Evolutionary conservation across 1,140 invertebrate species (phyloP).

Genomic region (Xylocopa sonorina): DNA sequence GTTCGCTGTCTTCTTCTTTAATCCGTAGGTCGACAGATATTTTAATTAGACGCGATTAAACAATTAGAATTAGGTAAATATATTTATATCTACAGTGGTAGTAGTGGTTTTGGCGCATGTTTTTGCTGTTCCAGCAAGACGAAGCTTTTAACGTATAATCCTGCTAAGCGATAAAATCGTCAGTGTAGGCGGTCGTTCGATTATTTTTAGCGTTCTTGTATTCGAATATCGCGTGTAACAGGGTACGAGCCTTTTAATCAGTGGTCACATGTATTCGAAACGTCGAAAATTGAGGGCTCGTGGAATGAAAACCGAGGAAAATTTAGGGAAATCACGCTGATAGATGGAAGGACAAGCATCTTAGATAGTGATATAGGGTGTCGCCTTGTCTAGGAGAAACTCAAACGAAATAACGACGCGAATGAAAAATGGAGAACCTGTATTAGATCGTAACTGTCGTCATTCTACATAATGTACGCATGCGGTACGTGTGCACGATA

Average conservation of each 20-base stretch:
- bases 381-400: not conserved
- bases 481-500: too few relatives aligned
- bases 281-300: not conserved
- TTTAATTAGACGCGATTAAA: not conserved
- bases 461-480: not conserved
- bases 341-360: not conserved
- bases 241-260: constrained; percentile 2
- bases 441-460: constrained; percentile 35
- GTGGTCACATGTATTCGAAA: not conserved
- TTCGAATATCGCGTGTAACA: constrained; percentile 18
- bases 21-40: not conserved
- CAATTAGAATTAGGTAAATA: not conserved
- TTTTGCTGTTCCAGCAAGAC: not conserved
- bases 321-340: too few relatives aligned
- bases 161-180: constrained; percentile 9
- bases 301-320: not conserved
- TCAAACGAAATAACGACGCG: constrained; percentile 1
- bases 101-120: not conserved
- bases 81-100: not conserved
- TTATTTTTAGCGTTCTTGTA: constrained; percentile 33
- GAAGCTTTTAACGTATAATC: constrained; percentile 3
- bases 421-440: constrained; percentile 34
- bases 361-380: not conserved
- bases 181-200: not conserved
- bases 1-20: too few relatives aligned